Percentiles rank a stretch among this genome's conserved stretches.
phyloP scores from a whole-genome alignment of 2,888 invertebrate species.

The Hydropsyche betteni region DNA sequence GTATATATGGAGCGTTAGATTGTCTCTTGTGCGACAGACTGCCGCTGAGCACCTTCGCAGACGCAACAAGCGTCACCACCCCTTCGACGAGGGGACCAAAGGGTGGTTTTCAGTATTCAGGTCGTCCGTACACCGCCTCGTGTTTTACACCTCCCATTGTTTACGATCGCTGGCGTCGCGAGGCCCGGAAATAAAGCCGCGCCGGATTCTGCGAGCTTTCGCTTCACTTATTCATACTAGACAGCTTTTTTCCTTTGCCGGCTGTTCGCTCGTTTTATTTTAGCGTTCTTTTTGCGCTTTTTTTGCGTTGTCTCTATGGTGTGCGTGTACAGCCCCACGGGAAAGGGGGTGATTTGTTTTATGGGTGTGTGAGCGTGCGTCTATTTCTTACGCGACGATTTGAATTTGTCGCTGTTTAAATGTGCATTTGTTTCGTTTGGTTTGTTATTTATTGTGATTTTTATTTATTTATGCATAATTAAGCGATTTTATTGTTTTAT shows the following conservation, averaged over 20 bases:
- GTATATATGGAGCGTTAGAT: too few species aligned
- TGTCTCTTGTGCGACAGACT: too few species aligned
- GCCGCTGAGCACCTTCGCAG: too few species aligned
- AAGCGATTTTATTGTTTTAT: too few species aligned
- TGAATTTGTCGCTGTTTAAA: background rate
- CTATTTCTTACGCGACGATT: background rate
- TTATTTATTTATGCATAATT: too few species aligned
- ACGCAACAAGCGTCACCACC: too few species aligned
- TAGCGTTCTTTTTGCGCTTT: background rate
- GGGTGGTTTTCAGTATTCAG: too few species aligned
- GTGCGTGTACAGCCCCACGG: too few species aligned
- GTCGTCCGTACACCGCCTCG: background rate
- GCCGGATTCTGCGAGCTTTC: constrained; percentile 1
- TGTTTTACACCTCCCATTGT: constrained; percentile 27
- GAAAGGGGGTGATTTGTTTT: too few species aligned
- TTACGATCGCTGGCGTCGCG: constrained; percentile 4
- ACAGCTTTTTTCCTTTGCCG: constrained; percentile 1
- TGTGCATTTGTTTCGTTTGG: background rate
- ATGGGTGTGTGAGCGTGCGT: background rate
- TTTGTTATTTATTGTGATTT: background rate
- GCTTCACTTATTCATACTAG: background rate
- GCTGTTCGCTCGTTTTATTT: background rate
- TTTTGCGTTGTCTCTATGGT: background rate
- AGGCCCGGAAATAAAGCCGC: constrained; percentile 17
- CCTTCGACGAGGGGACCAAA: too few species aligned